phyloP scores from a whole-genome alignment of 2,113 vertebrate species.

The Microcebus griseorufus region DNA sequence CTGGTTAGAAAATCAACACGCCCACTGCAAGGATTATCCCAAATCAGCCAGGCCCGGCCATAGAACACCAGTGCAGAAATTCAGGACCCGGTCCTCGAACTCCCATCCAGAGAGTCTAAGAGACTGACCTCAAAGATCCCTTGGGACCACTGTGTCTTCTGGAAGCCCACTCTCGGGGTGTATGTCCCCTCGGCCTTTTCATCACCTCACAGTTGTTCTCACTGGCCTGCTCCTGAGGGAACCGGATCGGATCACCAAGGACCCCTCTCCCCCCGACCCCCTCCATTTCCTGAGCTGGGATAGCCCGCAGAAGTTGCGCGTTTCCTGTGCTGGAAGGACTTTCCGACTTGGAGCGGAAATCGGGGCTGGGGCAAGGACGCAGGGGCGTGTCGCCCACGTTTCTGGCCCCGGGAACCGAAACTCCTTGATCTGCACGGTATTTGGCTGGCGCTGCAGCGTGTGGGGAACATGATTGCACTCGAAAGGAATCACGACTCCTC shows the following conservation, averaged over 20 bases:
- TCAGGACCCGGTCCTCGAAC: not conserved
- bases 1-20: not conserved
- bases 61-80: not conserved
- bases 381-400: not conserved
- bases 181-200: not conserved
- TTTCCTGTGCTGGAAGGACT: not conserved
- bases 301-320: not conserved
- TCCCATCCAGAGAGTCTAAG: not conserved
- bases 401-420: not conserved
- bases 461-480: not conserved
- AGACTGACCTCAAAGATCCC: not conserved
- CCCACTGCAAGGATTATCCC: not conserved
- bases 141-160: not conserved
- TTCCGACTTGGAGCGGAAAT: slow-evolving; percentile 24
- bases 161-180: not conserved
- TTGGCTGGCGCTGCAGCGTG: not conserved
- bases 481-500: not conserved
- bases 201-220: not conserved
- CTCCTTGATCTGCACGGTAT: not conserved
- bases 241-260: not conserved
- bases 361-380: not conserved
- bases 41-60: not conserved
- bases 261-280: not conserved
- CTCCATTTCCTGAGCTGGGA: slow-evolving; percentile 49
- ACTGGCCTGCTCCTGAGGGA: not conserved